Base-by-base conservation (phyloP, 2,113 vertebrate species). In the mouse (Mus musculus) region DNA sequence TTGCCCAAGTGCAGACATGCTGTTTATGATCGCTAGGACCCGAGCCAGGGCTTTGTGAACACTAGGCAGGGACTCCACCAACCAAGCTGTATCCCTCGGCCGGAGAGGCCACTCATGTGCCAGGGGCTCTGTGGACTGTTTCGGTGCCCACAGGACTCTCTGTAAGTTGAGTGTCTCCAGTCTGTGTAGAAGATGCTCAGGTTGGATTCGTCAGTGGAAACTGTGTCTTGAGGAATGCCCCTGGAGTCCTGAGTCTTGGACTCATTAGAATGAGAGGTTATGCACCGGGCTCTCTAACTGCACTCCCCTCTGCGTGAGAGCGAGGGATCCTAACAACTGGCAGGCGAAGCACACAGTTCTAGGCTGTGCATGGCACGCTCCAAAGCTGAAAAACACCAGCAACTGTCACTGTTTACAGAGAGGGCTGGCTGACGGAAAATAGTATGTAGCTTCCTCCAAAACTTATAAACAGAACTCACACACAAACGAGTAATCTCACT, bases 341-440 rank as follows among this genome's bases (percentile, higher is more conserved):
- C 1, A 0, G 46, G n/a, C 3, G 61, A 17, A 36, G 52, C 42
- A 1, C 24, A 72, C 28, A 71, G 72, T 42, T 73, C 65, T 54
- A 28, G 39, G 0, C 30, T 0, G 59, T 3, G 19, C 12, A 2
- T 1, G 28, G 46, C 75, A 1, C 24, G 19, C 24, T 3, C 10
- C 13, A 76, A 65, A 65, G 63, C 71, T 69, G 3, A 11, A 3
- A 16, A 4, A 39, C 0, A 8, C n/a, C 81, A 28, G 39, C 0
- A 0, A 14, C 3, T 6, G 56, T 7, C 7, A 0, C 56, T 75
- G 4, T 11, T 7, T 5, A 61, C 39, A 61, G 9, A 87, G 17
- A 54, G 3, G 87, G 10, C 71, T 80, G 82, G 39, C 5, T 6
- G 6, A 33, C 16, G 46, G 73, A 56, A 87, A 46, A 78, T 49